Evolutionary conservation across 2,113 vertebrate genomes (phyloP), one percentile per base, ranked within the genome.

Genomic region (Corapipo altera): DNA sequence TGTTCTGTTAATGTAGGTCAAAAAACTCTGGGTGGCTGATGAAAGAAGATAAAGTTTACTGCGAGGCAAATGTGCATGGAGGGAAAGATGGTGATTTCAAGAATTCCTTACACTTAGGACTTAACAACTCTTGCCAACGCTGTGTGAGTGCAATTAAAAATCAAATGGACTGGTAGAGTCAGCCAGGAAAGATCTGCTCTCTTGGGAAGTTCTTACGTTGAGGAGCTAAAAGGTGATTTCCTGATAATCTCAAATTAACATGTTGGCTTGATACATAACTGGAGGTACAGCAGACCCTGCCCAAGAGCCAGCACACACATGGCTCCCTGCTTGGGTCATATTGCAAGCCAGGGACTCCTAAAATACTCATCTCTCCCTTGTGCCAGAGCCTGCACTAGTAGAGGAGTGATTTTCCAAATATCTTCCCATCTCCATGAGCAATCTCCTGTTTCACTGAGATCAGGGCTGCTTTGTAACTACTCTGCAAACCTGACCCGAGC

Each of bases 111-210:
- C 48, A 26, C 59, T 80, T 26, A 62, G 44, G 3, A 2, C 44
- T 91, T 59, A 28, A 28, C 10, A 48, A 55, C 41, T 67, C 84
- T 85, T 14, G 58, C 75, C 74, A 93, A 88, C 67, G 78, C 23
- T 79, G 24, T 62, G 41, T 37, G 61, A 96, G 74, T 37, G 51
- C 75, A 88, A 95, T 73, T 96, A 85, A 91, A 91, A 91, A 73
- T 85, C 92, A 91, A 85, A 93, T 35, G 87, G 35, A 43, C 70
- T 48, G 78, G 71, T 52, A 81, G 70, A 70, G 75, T 57, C 52
- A 71, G 48, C 41, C 2, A 0, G 70, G 64, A 76, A 73, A 59
- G 49, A 69, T 48, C 78, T 62, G 71, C 49, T 80, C 85, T 87
- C 61, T 27, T 48, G 81, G 77, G 95, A 81, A 51, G 57, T 44